phyloP scores from a whole-genome alignment of 1,140 invertebrate genomes.

The Uloborus diversus region DNA sequence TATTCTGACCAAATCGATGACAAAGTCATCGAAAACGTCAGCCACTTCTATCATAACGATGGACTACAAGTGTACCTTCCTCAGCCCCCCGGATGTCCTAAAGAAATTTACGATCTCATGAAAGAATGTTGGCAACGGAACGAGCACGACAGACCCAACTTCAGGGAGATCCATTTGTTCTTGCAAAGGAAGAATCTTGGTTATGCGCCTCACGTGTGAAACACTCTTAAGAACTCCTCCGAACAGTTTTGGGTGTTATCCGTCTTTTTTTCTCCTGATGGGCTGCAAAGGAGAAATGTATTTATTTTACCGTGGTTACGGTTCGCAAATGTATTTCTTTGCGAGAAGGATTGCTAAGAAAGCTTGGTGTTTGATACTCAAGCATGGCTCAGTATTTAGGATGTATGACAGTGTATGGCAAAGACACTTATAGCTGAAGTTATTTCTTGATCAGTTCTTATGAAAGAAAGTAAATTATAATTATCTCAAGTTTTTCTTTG shows the following conservation, averaged over 20 bases:
- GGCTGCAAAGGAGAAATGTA: not conserved
- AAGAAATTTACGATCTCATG: constrained; percentile 93
- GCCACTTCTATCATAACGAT: constrained; percentile 63
- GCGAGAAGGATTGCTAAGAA: not conserved
- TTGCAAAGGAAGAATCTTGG: constrained; percentile 89
- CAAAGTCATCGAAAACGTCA: constrained; percentile 80
- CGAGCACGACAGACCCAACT: constrained; percentile 83
- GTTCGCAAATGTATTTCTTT: not conserved
- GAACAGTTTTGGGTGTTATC: not conserved
- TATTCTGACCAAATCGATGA: constrained; percentile 80
- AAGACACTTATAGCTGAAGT: too few relatives aligned
- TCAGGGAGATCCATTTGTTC: constrained; percentile 90
- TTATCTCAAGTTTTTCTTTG: not conserved
- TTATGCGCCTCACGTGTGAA: constrained; percentile 65
- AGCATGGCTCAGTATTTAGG: not conserved
- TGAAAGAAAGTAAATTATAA: not conserved
- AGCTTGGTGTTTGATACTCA: not conserved
- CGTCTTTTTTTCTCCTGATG: not conserved
- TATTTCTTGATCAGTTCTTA: too few relatives aligned
- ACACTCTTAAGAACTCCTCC: not conserved
- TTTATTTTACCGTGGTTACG: not conserved
- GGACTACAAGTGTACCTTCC: constrained; percentile 72
- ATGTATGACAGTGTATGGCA: too few relatives aligned
- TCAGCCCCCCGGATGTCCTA: constrained; percentile 82
- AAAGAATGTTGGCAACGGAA: constrained; percentile 92